Evolutionary conservation across 2,113 vertebrate species (phyloP), one percentile per base, ranked within the genome.

Genomic region (Caranx melampygus): DNA sequence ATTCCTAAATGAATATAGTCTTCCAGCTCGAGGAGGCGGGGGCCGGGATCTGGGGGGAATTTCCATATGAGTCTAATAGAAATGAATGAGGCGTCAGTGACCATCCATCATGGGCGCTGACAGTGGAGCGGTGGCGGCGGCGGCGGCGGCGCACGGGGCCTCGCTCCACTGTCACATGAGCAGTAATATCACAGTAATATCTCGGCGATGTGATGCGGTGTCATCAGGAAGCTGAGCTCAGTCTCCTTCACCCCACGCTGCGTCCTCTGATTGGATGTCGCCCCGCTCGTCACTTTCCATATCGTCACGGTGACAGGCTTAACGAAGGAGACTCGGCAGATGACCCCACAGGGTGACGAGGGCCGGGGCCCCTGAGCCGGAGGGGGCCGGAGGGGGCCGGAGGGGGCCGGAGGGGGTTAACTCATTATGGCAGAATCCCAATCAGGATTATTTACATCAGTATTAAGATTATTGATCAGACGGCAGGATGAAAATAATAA

Each of bases 31-130:
- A 93, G 91, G 94, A 94, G 94, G 92, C 94, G 89, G 94, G 87
- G 70, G 63, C 90, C 2, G 31, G 21, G 9, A 45, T 68, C 84
- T 67, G 65, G 21, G 35, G 79, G 79, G 81, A 93, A 93, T 96
- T 93, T 94, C 93, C 95, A 96, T 84, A 95, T 94, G n/a, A 81
- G 91, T 95, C 95, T 97, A 96, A 97, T 95, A 95, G 95, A 97
- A 97, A 97, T 94, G 95, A 97, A 97, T 96, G 96, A 96, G 94
- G 95, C 96, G 94, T 96, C 96, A 94, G 95, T 90, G 95, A 89
- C 94, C 93, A 97, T 97, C 96, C 95, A 97, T 97, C 96, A 96
- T 84, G 92, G 2, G 52, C 42, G 0, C 45, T 90, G 91, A 90
- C 90, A 87, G 66, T 0, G 40, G 6, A 26, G 42, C 35, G 79